Evolutionary conservation across 2,113 vertebrate species (phyloP), one percentile per base, ranked within the genome.

Genomic region (Carlito syrichta): DNA sequence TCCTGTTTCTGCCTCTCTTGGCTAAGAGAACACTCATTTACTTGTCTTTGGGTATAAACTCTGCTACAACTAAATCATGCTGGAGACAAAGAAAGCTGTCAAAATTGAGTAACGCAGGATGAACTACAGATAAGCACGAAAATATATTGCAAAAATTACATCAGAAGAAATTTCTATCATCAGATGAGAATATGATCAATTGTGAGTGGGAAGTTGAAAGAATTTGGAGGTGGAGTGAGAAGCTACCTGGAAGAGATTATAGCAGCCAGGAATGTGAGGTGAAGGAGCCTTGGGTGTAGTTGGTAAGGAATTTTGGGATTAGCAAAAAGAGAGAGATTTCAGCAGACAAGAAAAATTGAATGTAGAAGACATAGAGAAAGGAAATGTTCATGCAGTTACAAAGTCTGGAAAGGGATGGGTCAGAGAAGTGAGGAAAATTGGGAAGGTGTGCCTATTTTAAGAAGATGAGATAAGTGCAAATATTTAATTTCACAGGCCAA

Each of bases 331-430:
- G 78, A 83, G n/a, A 32, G n/a, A n/a, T n/a, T n/a, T n/a, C 27
- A 17, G n/a, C 7, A 32, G 3, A 32, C 66, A 69, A 30, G 25
- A 0, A 6, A 13, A 23, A 6, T 0, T 20, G 30, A 62, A n/a
- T 48, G 54, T 12, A 10, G 17, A n/a, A 54, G 38, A 85, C 79
- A 52, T 25, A 89, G 83, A 38, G 45, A 45, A 63, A 74, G 78
- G 38, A 90, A 73, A 79, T 77, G n/a, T 38, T 35, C 35, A 90
- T 73, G 20, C 19, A 66, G 22, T n/a, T 81, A 9, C 4, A 1
- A 56, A 27, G 23, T 86, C 91, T n/a, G 35, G 74, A n/a, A 54
- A 63, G 12, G n/a, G n/a, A n/a, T n/a, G n/a, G 56, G 35, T 27
- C 38, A 38, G 56, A 66, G 48, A 50, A 1, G 13, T 66, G 43